Percentiles rank a stretch among this genome's conserved stretches.
Evolutionary conservation across 2,113 vertebrate genomes (phyloP).

Genomic region (Platanista minor): DNA sequence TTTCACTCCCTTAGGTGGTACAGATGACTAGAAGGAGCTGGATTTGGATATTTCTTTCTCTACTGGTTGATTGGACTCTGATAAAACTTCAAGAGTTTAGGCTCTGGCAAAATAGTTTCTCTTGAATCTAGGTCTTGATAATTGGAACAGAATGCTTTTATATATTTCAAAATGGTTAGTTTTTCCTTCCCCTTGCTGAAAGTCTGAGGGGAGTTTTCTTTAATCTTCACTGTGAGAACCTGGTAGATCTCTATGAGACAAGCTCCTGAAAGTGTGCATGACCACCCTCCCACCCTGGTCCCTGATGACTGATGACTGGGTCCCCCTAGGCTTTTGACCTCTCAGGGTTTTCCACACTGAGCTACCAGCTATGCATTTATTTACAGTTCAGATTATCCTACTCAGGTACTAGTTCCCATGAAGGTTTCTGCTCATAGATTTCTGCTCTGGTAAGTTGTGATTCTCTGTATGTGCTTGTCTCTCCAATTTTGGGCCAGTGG

Average conservation of each 20-base stretch:
- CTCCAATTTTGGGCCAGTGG: neutral
- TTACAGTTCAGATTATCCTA: neutral
- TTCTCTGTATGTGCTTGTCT: neutral
- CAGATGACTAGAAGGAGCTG: neutral
- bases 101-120: too few species aligned
- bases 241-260: neutral
- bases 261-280: neutral
- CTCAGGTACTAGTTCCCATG: neutral
- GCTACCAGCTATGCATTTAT: neutral
- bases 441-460: neutral
- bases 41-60: neutral
- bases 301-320: neutral
- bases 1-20: neutral
- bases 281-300: neutral
- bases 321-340: neutral
- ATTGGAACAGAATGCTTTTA: neutral
- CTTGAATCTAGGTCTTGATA: neutral
- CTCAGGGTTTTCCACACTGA: neutral
- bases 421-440: neutral
- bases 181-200: too few species aligned
- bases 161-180: too few species aligned
- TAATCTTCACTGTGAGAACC: neutral
- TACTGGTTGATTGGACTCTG: neutral
- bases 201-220: too few species aligned
- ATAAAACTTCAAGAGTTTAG: neutral